These are phyloP conservation scores for Xylota segnis DNA, from an alignment of 2,888 invertebrate species.

Conservation along the genomic window DNA sequence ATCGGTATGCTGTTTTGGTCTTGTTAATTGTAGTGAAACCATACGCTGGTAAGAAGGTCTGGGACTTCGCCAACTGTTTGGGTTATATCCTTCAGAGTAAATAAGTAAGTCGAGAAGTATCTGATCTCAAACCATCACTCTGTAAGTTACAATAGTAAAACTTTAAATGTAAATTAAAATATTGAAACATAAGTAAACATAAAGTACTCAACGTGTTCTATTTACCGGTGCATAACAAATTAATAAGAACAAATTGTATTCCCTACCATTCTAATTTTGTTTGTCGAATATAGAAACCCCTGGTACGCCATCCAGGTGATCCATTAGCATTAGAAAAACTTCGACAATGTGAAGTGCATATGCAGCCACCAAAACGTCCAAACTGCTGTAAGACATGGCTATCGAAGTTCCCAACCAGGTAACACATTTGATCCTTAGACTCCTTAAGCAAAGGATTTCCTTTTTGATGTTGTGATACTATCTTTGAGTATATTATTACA, in stretches of 20 bases:
- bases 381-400: constrained; percentile 97
- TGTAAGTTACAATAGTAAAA: not conserved
- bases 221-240: constrained; percentile 15
- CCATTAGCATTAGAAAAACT: constrained; percentile 92
- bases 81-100: no score
- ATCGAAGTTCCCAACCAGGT: constrained; percentile 96
- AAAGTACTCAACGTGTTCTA: constrained; percentile 30
- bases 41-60: no score
- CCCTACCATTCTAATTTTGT: constrained; percentile 46
- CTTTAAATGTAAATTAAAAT: not conserved
- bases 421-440: constrained; percentile 78
- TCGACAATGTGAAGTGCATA: constrained; percentile 96
- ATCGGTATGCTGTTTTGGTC: no score
- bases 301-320: constrained; percentile 93
- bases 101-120: no score
- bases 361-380: constrained; percentile 91
- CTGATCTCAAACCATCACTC: no score
- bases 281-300: constrained; percentile 89
- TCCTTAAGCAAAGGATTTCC: constrained; percentile 82
- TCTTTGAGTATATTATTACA: constrained; percentile 77
- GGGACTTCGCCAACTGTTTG: no score
- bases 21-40: no score
- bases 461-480: constrained; percentile 84
- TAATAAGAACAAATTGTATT: constrained; percentile 52
- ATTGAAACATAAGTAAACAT: not conserved